Evolutionary conservation across 1,140 invertebrate genomes (phyloP), one percentile per base, ranked within the genome.

Genomic region (Whitmania pigra): DNA sequence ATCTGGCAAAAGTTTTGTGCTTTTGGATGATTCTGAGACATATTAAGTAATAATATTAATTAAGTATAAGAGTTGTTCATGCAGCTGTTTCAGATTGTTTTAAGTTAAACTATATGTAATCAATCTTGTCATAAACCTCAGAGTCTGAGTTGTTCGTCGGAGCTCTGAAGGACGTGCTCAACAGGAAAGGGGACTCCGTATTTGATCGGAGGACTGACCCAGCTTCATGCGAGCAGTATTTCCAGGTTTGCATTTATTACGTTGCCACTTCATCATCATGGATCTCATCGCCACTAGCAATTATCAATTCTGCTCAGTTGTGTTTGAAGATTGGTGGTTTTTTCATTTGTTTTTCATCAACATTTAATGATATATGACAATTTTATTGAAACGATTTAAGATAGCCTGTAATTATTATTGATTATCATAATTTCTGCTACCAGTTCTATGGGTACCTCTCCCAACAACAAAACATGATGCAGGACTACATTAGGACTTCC

Each of bases 381-480:
- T 4, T 31, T 22, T 29, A 67, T 5, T 18, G 0, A 29, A 18
- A 9, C 25, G 18, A 29, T 67, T 29, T 2, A 20, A 29, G 15
- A 0, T 5, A 13, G 22, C 13, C 11, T 6, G 13, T 27, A 13
- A 20, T 27, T 25, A 63, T 27, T 9, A 13, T 36, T 31, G 22
- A 22, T 68, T 53, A 49, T 70, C n/a, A 49, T n/a, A 20, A 70
- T 29, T 69, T 73, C 67, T 67, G 53, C 55, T 81, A 93, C 78
- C 89, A 98, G 85, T 98, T 98, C 83, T 98, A 99, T 83, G 94
- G 94, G 71, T 98, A 97, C 84, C 84, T 99, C 71, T 96, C 93
- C 67, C 96, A 99, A 81, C 96, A 99, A 82, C 96, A 99, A 84
- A 99, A 99, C 79, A 99, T 99, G 96, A 93, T 99, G 90, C 86